These are phyloP conservation scores for Anguilla pacifica DNA, from an alignment of 2,797 vertebrate species.

Conservation along the genomic window DNA sequence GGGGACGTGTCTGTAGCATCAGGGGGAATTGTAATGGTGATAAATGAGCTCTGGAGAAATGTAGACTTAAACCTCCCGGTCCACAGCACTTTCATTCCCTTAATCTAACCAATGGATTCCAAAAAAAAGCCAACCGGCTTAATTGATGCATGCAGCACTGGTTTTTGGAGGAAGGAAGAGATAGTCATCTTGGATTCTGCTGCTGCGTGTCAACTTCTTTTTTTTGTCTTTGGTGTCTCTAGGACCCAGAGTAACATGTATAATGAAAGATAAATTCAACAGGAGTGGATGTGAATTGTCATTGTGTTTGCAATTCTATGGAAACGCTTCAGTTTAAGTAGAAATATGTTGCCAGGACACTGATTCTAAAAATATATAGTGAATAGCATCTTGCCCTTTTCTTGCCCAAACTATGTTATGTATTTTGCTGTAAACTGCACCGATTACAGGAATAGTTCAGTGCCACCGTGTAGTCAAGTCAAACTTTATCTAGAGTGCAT, in stretches of 20 bases:
- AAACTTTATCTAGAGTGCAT: too few relatives aligned
- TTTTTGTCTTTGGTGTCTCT: not conserved
- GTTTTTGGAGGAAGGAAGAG: not conserved
- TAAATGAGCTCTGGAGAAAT: conserved; percentile 16
- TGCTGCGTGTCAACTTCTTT: not conserved
- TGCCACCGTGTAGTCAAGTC: not conserved
- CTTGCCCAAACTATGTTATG: not conserved
- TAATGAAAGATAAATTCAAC: not conserved
- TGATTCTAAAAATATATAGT: not conserved
- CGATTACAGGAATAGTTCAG: not conserved
- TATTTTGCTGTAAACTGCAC: not conserved
- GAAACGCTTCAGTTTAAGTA: not conserved
- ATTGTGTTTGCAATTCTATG: not conserved
- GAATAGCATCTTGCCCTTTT: not conserved
- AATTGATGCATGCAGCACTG: not conserved
- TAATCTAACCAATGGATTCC: not conserved
- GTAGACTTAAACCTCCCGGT: not conserved
- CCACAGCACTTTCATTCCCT: conserved; percentile 4
- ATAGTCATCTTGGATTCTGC: not conserved
- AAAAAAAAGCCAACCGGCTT: not conserved
- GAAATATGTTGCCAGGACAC: not conserved
- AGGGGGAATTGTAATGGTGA: conserved; percentile 37
- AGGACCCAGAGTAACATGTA: not conserved
- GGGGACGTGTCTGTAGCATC: conserved; percentile 13
- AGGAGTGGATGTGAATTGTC: not conserved